Evolutionary conservation across 1,140 invertebrate species (phyloP).

Genomic region (Cyclargus thomasi): DNA sequence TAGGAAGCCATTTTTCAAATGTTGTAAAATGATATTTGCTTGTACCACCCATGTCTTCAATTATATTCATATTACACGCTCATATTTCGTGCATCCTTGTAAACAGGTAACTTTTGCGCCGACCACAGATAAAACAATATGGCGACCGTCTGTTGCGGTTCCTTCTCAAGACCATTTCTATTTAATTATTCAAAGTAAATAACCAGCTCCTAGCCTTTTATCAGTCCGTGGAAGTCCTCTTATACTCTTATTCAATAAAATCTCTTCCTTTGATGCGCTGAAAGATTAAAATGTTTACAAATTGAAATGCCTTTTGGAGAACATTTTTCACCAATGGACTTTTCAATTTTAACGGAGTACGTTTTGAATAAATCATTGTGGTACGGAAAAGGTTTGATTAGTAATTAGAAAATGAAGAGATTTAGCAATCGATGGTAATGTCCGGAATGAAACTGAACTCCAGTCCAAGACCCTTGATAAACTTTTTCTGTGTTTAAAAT

Average conservation of each 20-base stretch:
- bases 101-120: too few relatives aligned
- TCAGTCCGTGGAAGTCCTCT: neutral
- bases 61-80: too few relatives aligned
- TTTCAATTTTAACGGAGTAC: neutral
- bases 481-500: neutral
- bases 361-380: neutral
- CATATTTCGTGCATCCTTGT: too few relatives aligned
- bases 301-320: neutral
- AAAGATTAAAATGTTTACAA: neutral
- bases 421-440: neutral
- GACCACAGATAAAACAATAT: too few relatives aligned
- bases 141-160: too few relatives aligned
- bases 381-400: neutral
- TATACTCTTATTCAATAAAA: neutral
- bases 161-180: too few relatives aligned
- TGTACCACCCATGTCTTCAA: too few relatives aligned
- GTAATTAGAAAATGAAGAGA: neutral
- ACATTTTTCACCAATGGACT: neutral
- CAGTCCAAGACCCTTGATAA: neutral
- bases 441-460: neutral
- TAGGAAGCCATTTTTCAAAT: too few relatives aligned
- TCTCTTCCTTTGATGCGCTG: neutral
- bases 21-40: too few relatives aligned
- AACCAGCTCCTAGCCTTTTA: neutral
- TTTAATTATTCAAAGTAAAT: neutral